Evolutionary conservation across 2,888 invertebrate genomes (phyloP).

Genomic region (Sesamia inferens): DNA sequence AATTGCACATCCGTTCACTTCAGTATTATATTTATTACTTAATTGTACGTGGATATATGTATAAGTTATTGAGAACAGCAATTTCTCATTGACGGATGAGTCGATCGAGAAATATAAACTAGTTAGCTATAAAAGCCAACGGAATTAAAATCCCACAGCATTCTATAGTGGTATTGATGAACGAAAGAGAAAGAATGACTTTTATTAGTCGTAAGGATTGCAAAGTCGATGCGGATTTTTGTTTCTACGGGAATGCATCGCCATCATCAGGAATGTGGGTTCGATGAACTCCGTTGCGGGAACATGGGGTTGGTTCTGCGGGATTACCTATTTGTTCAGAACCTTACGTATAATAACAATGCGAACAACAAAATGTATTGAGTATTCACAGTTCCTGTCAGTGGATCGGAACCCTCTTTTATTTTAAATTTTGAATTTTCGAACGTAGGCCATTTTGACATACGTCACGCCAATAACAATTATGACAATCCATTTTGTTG

Average conservation of each 20-base stretch:
- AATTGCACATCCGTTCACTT: constrained; percentile 25
- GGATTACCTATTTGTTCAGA: constrained; percentile 72
- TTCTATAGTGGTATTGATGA: constrained; percentile 63
- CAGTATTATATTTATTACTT: constrained; percentile 22
- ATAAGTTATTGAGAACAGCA: constrained; percentile 15
- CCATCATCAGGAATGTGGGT: constrained; percentile 76
- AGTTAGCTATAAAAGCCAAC: constrained; percentile 64
- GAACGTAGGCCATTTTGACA: constrained; percentile 40
- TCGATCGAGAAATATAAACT: constrained; percentile 26
- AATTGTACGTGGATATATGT: neutral
- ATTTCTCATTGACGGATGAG: constrained; percentile 43
- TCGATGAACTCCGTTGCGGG: constrained; percentile 76
- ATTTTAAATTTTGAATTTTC: constrained; percentile 34
- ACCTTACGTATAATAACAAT: constrained; percentile 66
- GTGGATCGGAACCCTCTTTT: constrained; percentile 45
- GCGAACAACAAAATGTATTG: constrained; percentile 62
- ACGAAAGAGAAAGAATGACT: constrained; percentile 63
- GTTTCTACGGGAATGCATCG: constrained; percentile 75
- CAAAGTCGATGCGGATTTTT: constrained; percentile 70
- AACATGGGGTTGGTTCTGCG: constrained; percentile 72
- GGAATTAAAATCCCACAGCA: constrained; percentile 59
- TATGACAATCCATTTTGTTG: constrained; percentile 25
- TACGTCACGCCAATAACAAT: constrained; percentile 4
- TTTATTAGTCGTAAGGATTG: constrained; percentile 62
- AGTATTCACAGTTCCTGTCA: constrained; percentile 62